Percentiles rank a stretch among this genome's conserved stretches.
These are phyloP conservation scores for human DNA, from an alignment of 2,113 vertebrate genomes.

Conservation along the genomic window DNA sequence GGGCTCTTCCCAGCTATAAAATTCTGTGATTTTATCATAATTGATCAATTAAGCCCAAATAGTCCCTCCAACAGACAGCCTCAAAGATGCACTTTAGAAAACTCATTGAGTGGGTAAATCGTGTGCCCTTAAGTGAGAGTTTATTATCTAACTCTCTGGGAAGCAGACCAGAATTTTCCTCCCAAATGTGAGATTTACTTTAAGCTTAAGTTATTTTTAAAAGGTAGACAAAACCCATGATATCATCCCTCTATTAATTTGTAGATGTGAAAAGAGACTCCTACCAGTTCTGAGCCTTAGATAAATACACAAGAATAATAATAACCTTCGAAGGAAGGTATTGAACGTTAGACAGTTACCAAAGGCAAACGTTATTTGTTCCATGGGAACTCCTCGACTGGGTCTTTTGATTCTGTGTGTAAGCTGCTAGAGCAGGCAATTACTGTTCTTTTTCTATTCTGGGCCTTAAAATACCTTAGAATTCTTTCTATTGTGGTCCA, in stretches of 20 bases:
- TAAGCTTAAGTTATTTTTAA: conserved; percentile 77
- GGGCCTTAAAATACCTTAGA: conserved; percentile 13
- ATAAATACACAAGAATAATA: conserved; percentile 70
- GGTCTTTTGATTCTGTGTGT: conserved; percentile 22
- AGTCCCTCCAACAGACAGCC: conserved; percentile 25
- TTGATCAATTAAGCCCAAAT: conserved; percentile 47
- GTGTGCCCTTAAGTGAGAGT: neutral
- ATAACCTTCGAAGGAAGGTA: conserved; percentile 20
- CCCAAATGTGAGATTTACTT: conserved; percentile 67
- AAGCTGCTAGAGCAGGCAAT: conserved; percentile 50
- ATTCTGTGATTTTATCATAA: conserved; percentile 35
- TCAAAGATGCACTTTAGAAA: conserved; percentile 37
- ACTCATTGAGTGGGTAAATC: neutral
- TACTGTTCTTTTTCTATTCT: conserved; percentile 51
- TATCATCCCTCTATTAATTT: conserved; percentile 72
- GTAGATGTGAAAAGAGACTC: conserved; percentile 53
- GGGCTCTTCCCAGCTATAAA: neutral
- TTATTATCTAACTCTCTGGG: conserved; percentile 71
- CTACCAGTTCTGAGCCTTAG: conserved; percentile 35
- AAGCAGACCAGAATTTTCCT: conserved; percentile 69
- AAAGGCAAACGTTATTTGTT: neutral
- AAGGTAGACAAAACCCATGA: conserved; percentile 72
- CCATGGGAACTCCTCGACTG: neutral
- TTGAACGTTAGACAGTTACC: neutral
- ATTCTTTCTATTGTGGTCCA: conserved; percentile 27